Evolutionary conservation across 2,797 vertebrate genomes (phyloP), one percentile per base, ranked within the genome.

Genomic region (Microctenopoma steveboyesi): DNA sequence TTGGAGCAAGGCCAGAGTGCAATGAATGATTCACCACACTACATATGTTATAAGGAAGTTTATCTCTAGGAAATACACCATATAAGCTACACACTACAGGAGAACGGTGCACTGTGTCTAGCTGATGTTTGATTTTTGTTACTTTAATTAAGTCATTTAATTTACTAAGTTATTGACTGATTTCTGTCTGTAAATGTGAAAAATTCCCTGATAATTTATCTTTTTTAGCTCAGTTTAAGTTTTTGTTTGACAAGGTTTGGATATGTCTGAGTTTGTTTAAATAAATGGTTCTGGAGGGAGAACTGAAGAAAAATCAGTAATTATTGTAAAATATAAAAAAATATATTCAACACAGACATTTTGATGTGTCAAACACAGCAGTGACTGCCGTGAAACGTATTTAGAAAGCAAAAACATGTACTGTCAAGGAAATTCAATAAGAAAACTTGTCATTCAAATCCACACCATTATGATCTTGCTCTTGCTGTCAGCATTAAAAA

Each of bases 281-380:
- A 54, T 10, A 7, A 16, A 39, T 33, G 9, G 14, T 69, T 78
- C n/a, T 22, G 28, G 0, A 40, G 13, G 3, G 3, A 46, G 15
- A 33, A 60, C 18, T 1, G 7, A 4, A 22, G 13, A 46, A 58
- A 0, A 0, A 46, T 30, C 25, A 35, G 1, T 56, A 48, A 28
- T 60, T 4, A 70, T 59, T 63, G 25, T 8, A 16, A 12, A 64
- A 12, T 13, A 33, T 12, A 63, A 55, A 10, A 49, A 47, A 18
- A 40, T 40, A 39, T 46, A 33, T 33, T 30, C 5, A 48, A 5
- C 49, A 22, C 5, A 55, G 2, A 53, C 35, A 57, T 47, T 45
- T 16, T 64, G 14, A 47, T 16, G 22, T 52, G 40, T 54, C 13
- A 39, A 18, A 53, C 22, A 15, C 35, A 33, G 45, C 28, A 51